Percentiles rank a stretch among this genome's conserved stretches.
These are phyloP conservation scores for Helicoverpa armigera DNA, from an alignment of 1,140 invertebrate species.

Conservation along the genomic window DNA sequence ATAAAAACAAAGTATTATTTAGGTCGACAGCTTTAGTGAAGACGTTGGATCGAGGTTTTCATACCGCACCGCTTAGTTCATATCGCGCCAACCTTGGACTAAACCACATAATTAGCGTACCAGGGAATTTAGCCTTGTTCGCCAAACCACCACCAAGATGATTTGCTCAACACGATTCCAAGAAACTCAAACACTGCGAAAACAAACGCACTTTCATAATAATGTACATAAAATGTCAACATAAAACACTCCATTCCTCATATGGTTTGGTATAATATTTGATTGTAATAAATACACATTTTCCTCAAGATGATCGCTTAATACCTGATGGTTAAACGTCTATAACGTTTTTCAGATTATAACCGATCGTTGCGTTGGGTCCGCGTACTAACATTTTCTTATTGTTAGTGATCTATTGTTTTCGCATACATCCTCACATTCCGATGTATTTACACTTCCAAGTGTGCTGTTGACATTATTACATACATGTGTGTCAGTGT, in stretches of 20 bases:
- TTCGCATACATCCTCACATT: constrained; percentile 7
- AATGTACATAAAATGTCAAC: background rate
- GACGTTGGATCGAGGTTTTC: constrained; percentile 25
- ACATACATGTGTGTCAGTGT: constrained; percentile 4
- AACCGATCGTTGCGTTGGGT: constrained; percentile 7
- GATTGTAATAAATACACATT: constrained; percentile 53
- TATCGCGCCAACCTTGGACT: constrained; percentile 30
- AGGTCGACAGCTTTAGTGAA: constrained; percentile 31
- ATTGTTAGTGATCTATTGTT: constrained; percentile 25
- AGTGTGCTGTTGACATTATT: constrained; percentile 17
- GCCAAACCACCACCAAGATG: background rate
- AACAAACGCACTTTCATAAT: constrained; percentile 26
- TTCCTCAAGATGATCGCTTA: constrained; percentile 61
- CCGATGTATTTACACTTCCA: background rate
- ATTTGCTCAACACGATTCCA: constrained; percentile 24
- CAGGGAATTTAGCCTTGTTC: constrained; percentile 22
- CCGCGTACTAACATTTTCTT: constrained; percentile 26
- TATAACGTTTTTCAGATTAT: constrained; percentile 42
- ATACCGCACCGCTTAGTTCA: constrained; percentile 19
- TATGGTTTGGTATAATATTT: constrained; percentile 40
- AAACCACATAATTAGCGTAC: constrained; percentile 44
- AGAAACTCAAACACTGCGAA: constrained; percentile 13
- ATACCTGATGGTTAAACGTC: constrained; percentile 58
- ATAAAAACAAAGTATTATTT: constrained; percentile 28
- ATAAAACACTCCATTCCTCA: constrained; percentile 26